Evolutionary conservation across 2,888 invertebrate genomes (phyloP), one percentile per base, ranked within the genome.

Genomic region (Meiosimyza decipiens): DNA sequence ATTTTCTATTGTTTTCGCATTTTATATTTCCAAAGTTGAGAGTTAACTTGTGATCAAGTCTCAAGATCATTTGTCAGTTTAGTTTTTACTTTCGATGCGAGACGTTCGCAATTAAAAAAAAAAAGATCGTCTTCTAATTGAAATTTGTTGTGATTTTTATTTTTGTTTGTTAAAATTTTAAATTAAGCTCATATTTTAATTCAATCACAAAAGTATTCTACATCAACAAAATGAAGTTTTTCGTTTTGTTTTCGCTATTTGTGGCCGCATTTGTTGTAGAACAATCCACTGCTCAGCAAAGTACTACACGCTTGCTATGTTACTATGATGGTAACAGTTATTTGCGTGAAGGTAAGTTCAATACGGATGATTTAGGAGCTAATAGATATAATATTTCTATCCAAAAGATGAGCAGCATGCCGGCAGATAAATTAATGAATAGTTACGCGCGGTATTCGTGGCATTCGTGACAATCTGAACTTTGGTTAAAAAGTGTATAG

Each of bases 281-380:
- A 22, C 79, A 80, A 15, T 79, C 79, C 62, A 76, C 71, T 47
- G 74, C 76, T 18, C 76, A 77, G 33, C 79, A 72, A 18, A 77
- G 79, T 55, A 75, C 73, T 11, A 70, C 80, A 6, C 81, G 84
- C 71, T 63, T 84, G 71, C 72, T 85, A 9, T 86, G 86, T 73
- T 83, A 83, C 71, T 86, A 86, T 73, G 85, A 86, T 76, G 83
- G 86, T 68, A 75, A 70, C 71, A 85, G 86, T 74, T 84, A 80
- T 65, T 78, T 78, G 7, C 82, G 86, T 50, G 84, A 84, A 82
- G 86, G 86, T 86, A 81, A 84, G 82, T 74, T 49, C 5, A 40
- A 40, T 28, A 28, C 4, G 4, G 28, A 28, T 3, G 3, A 4
- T 4, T 3, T 28, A n/a, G 28, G 28, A 28, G 28, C 3, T 28